A percentile compares a stretch with the other conserved stretches of the same genome.
Evolutionary conservation across 2,797 vertebrate species (phyloP).

Genomic region (Muraenolepis orangiensis): DNA sequence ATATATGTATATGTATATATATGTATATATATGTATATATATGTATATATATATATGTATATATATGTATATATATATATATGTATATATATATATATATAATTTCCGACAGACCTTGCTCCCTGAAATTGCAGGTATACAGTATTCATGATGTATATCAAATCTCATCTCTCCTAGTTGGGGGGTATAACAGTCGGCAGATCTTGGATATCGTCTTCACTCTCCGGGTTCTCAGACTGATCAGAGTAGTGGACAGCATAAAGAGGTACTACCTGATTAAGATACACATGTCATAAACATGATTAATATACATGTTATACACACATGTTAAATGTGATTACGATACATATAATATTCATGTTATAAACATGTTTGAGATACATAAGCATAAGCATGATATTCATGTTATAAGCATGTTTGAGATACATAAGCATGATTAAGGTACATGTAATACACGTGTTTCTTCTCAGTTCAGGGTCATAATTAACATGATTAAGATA

Average conservation of each 20-base stretch:
- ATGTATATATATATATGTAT: no score
- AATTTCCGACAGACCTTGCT: no score
- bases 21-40: no score
- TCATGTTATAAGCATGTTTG: conserved; percentile 44
- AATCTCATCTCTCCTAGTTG: conserved; percentile 60
- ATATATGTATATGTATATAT: no score
- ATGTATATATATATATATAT: no score
- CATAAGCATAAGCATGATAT: background rate
- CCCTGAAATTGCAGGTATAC: no score
- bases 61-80: no score
- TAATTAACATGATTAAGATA: conserved; percentile 56
- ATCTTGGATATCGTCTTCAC: conserved; percentile 92
- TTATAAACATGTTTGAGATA: background rate
- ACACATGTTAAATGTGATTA: conserved; percentile 56
- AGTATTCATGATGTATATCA: background rate
- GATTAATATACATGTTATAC: background rate
- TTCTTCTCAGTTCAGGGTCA: background rate
- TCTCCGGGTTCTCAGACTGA: conserved; percentile 83
- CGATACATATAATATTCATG: no score
- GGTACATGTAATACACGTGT: background rate
- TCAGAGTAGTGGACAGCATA: conserved; percentile 88
- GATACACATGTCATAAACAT: no score
- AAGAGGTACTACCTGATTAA: no score
- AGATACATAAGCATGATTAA: background rate
- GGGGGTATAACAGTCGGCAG: conserved; percentile 82